Conservation (phyloP, 2,113 vertebrate species). For the Passer domesticus region DNA sequence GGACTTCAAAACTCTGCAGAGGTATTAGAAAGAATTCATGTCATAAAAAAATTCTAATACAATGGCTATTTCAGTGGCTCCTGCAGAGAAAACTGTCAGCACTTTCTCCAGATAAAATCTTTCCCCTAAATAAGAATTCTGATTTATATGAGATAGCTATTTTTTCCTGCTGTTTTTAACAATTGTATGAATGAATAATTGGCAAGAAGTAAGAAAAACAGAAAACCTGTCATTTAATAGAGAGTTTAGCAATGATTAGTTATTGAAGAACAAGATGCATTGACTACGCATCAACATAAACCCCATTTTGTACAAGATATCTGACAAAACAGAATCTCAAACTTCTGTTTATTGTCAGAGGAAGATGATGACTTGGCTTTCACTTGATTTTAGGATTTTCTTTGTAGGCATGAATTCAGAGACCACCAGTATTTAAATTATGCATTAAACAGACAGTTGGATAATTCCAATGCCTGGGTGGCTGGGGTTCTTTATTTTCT, state of each 20-base stretch:
- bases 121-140: background rate
- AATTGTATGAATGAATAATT: background rate
- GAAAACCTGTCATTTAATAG: background rate
- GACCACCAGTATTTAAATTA: background rate
- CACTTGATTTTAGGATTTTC: background rate
- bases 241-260: background rate
- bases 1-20: background rate
- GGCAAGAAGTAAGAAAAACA: background rate
- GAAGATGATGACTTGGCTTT: background rate
- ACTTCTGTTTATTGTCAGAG: background rate
- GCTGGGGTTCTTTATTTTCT: fast-evolving
- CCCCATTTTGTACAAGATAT: background rate
- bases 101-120: background rate
- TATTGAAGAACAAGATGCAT: background rate
- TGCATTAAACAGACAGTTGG: background rate
- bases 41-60: background rate
- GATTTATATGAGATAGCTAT: background rate
- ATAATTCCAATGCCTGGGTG: background rate
- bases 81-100: background rate
- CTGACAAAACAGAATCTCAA: background rate
- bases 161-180: background rate
- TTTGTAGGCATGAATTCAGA: background rate
- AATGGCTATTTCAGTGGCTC: background rate
- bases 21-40: background rate
- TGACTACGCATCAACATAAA: background rate